Evolutionary conservation across 2,113 vertebrate genomes (phyloP).

Genomic region (Pelvicachromis taeniatus): DNA sequence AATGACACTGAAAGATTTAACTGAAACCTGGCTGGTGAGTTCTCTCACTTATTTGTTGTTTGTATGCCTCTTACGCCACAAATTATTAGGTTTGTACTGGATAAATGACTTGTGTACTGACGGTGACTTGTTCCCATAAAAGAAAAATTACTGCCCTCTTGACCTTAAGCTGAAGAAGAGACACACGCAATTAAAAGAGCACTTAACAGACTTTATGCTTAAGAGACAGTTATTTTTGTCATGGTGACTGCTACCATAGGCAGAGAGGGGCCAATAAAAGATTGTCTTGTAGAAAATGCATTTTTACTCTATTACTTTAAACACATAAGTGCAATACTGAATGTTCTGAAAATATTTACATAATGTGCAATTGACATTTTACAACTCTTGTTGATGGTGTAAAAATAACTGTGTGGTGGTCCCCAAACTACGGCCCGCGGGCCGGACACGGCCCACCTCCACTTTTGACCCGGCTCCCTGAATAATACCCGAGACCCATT

Average conservation of each 20-base stretch:
- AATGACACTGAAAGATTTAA: not conserved
- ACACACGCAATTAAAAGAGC: not conserved
- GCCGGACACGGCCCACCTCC: no score
- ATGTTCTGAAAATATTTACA: no score
- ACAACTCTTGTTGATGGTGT: no score
- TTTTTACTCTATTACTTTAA: no score
- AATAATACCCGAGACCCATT: no score
- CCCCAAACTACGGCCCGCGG: no score
- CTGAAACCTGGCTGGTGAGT: not conserved
- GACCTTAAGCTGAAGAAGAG: slow-evolving; percentile 54
- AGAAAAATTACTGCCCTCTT: not conserved
- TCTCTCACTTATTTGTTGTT: not conserved
- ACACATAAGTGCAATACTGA: no score
- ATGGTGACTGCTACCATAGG: not conserved
- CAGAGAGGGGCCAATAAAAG: no score
- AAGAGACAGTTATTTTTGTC: not conserved
- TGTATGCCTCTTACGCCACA: not conserved
- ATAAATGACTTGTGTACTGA: not conserved
- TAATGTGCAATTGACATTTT: no score
- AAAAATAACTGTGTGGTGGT: no score
- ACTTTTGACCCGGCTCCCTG: no score
- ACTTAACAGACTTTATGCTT: not conserved
- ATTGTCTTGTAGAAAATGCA: no score
- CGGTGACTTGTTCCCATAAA: not conserved
- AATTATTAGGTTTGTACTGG: not conserved